Evolutionary conservation across 2,888 invertebrate species (phyloP), one percentile per base, ranked within the genome.

Genomic region (Euplagia quadripunctaria): DNA sequence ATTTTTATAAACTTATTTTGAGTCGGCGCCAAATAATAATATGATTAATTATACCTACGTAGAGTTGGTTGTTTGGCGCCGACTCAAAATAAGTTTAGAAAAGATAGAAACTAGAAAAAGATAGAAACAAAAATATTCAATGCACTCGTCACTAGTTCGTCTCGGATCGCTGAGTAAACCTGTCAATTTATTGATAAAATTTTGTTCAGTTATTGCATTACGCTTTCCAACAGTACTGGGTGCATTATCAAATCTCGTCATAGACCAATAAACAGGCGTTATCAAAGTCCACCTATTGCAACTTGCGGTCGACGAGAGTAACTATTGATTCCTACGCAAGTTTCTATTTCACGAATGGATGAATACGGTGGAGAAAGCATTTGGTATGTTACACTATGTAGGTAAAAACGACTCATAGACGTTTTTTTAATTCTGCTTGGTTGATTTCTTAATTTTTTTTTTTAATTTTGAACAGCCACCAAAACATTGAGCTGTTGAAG

Each of bases 281-380:
- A 73, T 66, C 64, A 79, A 79, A 77, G 84, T 82, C 55, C 78
- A 69, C 68, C 68, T 77, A 74, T 82, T 79, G 84, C 82, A 52
- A 72, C 31, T 61, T 61, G 75, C 51, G 55, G 69, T 69, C 46
- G 20, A 64, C 61, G 64, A 74, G 52, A 74, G 55, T 66, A 64
- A 42, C 64, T 68, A 17, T n/a, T 64, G 63, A 31, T 64, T 68
- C 66, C 77, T 75, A 77, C 70, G 74, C 80, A 79, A 81, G 73
- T 74, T 92, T 90, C 89, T 85, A 93, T 94, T 94, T 94, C 94
- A 94, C 94, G 94, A 89, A 72, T 91, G 89, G 89, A 88, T 91
- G 91, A 76, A 85, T 94, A 83, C 85, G 87, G 88, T 86, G 87
- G 92, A 92, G 93, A 94, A 92, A 93, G 94, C 87, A 87, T 77